phyloP scores from a whole-genome alignment of 2,797 vertebrate genomes.

The Phylloscopus collybita region DNA sequence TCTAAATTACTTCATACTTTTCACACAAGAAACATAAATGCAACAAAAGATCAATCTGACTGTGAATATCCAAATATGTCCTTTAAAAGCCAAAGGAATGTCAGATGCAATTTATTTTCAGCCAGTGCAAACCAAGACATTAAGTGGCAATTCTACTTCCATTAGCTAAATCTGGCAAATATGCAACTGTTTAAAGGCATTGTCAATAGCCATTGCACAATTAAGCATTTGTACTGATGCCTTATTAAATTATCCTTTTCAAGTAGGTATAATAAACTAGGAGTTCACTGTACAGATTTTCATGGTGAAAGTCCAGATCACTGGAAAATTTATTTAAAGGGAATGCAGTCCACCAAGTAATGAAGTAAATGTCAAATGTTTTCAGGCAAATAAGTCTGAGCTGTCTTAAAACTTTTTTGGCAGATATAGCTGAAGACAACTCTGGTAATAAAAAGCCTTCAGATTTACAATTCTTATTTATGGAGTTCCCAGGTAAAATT shows the following conservation, averaged over 20 bases:
- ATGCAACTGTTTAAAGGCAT: constrained; percentile 89
- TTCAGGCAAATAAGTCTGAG: constrained; percentile 58
- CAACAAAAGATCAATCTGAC: constrained; percentile 75
- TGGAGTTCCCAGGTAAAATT: neutral
- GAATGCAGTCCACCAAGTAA: constrained; percentile 67
- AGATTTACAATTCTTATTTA: constrained; percentile 15
- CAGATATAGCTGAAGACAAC: neutral
- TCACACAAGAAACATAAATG: constrained; percentile 74
- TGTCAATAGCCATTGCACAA: constrained; percentile 93
- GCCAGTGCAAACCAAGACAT: constrained; percentile 83
- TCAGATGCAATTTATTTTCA: constrained; percentile 86
- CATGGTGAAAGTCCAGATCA: constrained; percentile 72
- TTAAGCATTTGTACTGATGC: constrained; percentile 91
- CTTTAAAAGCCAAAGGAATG: constrained; percentile 82
- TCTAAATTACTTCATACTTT: constrained; percentile 67
- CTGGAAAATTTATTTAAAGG: constrained; percentile 75
- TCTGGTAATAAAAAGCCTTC: constrained; percentile 18
- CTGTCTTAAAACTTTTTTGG: constrained; percentile 63
- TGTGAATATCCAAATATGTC: constrained; percentile 80
- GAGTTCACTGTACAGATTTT: constrained; percentile 79
- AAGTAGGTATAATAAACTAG: constrained; percentile 82
- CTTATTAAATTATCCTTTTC: constrained; percentile 87
- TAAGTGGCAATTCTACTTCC: constrained; percentile 86
- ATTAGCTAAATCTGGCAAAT: constrained; percentile 89
- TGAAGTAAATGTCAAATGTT: constrained; percentile 73